A percentile compares a stretch with the other conserved stretches of the same genome.
Evolutionary conservation across 2,797 vertebrate genomes (phyloP).

Genomic region (Siniperca undulata): DNA sequence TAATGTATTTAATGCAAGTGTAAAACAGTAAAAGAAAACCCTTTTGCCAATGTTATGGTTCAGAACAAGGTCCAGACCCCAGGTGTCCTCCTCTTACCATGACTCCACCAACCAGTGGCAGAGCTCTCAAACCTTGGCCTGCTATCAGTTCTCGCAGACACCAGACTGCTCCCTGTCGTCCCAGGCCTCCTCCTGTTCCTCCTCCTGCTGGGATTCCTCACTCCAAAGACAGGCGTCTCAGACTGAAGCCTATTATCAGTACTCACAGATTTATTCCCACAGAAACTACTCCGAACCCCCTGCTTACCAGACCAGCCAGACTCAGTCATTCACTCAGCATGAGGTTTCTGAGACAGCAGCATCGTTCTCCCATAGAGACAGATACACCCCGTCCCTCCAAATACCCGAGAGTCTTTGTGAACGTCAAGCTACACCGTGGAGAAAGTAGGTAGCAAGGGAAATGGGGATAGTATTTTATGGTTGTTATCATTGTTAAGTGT

Average conservation of each 20-base stretch:
- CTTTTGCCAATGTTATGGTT: constrained; percentile 26
- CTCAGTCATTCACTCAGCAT: constrained; percentile 39
- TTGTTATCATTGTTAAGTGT: background rate
- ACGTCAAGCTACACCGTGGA: constrained; percentile 23
- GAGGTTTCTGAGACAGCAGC: constrained; percentile 29
- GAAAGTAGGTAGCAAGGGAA: constrained; percentile 52
- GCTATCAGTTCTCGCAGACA: constrained; percentile 43
- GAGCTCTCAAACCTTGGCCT: constrained; percentile 34
- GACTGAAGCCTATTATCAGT: constrained; percentile 44
- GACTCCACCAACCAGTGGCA: constrained; percentile 29
- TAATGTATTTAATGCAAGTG: background rate
- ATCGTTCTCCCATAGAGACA: constrained; percentile 16
- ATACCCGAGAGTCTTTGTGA: constrained; percentile 20
- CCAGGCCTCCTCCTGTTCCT: constrained; percentile 44
- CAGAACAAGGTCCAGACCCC: constrained; percentile 39
- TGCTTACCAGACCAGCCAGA: constrained; percentile 41
- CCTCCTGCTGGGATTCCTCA: constrained; percentile 51
- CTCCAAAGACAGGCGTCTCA: constrained; percentile 44
- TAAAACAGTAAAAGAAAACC: constrained; percentile 10
- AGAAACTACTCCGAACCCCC: constrained; percentile 30
- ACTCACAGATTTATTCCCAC: constrained; percentile 57
- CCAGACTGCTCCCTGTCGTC: constrained; percentile 40
- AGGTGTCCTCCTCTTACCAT: constrained; percentile 19
- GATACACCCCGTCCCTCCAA: constrained; percentile 31
- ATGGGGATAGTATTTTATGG: background rate